Evolutionary conservation across 2,888 invertebrate genomes (phyloP).

Genomic region (Drosophila mettleri): DNA sequence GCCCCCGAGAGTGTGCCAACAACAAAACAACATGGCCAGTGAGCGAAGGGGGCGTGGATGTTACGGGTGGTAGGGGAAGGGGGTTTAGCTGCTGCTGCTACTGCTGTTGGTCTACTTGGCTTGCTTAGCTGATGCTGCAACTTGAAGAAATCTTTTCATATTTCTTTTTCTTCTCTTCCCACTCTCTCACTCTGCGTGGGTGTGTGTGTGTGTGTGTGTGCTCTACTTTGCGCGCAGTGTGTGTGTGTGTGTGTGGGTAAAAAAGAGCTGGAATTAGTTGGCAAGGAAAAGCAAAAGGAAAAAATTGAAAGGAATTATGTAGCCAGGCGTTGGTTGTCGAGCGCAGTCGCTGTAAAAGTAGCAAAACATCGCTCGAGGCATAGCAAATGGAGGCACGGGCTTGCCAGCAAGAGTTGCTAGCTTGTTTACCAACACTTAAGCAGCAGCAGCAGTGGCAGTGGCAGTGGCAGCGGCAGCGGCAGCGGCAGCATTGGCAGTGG

Average conservation of each 20-base stretch:
- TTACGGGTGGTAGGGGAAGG: background rate
- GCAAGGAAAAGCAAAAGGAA: conserved; percentile 43
- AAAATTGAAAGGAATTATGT: conserved; percentile 72
- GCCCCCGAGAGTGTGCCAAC: conserved; percentile 43
- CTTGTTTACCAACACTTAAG: conserved; percentile 78
- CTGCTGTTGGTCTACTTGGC: conserved; percentile 35
- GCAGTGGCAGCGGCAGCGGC: conserved; percentile 20
- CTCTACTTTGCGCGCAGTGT: conserved; percentile 36
- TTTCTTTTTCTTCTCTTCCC: conserved; percentile 3
- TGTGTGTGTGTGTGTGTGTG: conserved; percentile 26
- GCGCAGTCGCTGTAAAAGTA: conserved; percentile 79
- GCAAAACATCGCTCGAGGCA: conserved; percentile 67
- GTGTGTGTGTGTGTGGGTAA: conserved; percentile 18
- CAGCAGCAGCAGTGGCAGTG: conserved; percentile 22
- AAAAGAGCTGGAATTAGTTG: conserved; percentile 69
- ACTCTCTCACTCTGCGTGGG: background rate
- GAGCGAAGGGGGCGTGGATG: background rate
- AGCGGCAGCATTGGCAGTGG: conserved; percentile 16
- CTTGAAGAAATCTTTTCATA: conserved; percentile 56
- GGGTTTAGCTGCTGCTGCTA: background rate
- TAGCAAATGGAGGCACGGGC: conserved; percentile 20
- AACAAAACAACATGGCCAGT: conserved; percentile 18
- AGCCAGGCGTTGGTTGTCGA: conserved; percentile 52
- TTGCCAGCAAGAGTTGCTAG: conserved; percentile 49
- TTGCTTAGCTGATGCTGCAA: conserved; percentile 59